Conservation (phyloP, 2,113 vertebrate species). For the Cavia porcellus region DNA sequence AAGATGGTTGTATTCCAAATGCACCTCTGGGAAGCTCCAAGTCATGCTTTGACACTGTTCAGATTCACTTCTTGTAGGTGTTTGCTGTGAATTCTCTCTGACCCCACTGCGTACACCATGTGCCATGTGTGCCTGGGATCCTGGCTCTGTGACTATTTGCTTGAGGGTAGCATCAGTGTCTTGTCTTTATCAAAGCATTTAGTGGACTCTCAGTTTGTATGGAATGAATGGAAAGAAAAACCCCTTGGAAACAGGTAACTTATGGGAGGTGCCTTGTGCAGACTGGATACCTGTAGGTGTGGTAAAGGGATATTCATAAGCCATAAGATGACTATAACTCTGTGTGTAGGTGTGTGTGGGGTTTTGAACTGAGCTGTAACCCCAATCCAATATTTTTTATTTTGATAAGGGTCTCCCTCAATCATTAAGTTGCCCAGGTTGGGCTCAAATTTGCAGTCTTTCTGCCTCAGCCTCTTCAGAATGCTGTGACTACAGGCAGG, state of each 20-base stretch:
- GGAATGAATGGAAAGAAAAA: background rate
- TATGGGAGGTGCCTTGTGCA: background rate
- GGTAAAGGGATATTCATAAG: background rate
- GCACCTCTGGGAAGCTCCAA: background rate
- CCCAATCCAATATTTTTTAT: background rate
- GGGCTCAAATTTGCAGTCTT: background rate
- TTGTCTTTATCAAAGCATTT: background rate
- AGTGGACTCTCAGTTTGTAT: background rate
- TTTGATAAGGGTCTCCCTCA: background rate
- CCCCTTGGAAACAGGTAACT: background rate
- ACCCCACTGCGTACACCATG: too few relatives aligned
- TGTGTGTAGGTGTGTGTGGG: background rate
- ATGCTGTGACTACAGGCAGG: background rate
- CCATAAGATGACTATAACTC: background rate
- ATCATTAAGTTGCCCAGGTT: background rate
- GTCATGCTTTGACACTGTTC: background rate
- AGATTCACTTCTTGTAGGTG: background rate
- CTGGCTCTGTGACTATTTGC: background rate
- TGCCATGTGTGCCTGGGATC: accelerated
- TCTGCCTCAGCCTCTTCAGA: background rate
- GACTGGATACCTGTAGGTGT: background rate
- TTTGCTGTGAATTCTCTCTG: background rate
- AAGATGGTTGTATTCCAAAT: constrained; percentile 4
- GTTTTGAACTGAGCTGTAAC: background rate
- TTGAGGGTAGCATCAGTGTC: background rate